Base-by-base conservation (phyloP, 2,888 invertebrate species). In the Sinohyriopsis cumingii region DNA sequence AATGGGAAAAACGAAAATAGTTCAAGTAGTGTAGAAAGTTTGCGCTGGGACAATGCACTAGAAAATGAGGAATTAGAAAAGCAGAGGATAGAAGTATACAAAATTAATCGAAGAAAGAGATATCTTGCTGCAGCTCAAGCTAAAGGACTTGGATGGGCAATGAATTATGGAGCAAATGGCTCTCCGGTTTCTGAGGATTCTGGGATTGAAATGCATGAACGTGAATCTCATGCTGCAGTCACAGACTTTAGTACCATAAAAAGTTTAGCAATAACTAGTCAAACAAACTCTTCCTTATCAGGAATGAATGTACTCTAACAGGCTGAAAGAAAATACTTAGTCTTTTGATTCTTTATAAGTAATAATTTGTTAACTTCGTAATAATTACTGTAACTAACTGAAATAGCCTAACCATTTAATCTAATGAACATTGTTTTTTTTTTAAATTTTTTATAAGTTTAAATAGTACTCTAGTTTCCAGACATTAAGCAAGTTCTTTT, bases 21-120 rank as follows among this genome's bases (percentile, higher is more conserved):
- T 45, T 12, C 45, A 12, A 66, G 72, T 64, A 77, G 75, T 62
- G 75, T 71, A 59, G 84, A 86, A 69, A 86, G 86, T 73, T 75
- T 88, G 54, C 75, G 88, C 25, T 88, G 88, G 88, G 87, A 88
- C 64, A 74, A 80, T 71, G 77, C 71, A 18, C 65, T 84, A n/a
- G 79, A 79, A 18, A 82, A 86, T 68, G 73, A 79, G 12, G 83
- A 87, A 25, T 74, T 82, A 22, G 88, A 88, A 69, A 73, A 69
- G 59, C 85, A 86, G 71, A 77, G 88, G 61, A 76, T 88, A 28
- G 65, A 74, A 59, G 56, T 85, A 12, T 88, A 88, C 74, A 88
- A 88, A 80, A 81, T 86, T 20, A 88, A 88, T 75, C 77, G 87
- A 54, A 71, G 88, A 59, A 88, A 88, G 75, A 78, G 88, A n/a